Percentiles rank a stretch among this genome's conserved stretches.
Conservation (phyloP, 53 echinoderm and acorn worm species). For the Crossaster papposus region DNA sequence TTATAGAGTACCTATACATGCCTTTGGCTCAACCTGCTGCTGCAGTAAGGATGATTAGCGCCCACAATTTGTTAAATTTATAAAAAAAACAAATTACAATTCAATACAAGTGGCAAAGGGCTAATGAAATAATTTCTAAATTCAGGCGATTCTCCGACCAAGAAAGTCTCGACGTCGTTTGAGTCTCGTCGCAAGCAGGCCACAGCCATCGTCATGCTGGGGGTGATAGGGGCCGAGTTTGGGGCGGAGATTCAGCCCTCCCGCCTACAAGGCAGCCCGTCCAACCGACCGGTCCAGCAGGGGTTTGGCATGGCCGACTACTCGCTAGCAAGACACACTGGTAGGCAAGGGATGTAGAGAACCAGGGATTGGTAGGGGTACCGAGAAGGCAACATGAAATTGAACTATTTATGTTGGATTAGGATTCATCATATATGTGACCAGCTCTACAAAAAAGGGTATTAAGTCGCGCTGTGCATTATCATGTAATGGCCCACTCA, state of each 20-base stretch:
- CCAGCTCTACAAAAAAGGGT: no score
- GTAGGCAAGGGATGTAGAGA: slow-evolving; percentile 36
- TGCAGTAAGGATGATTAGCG: no score
- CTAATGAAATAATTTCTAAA: not conserved
- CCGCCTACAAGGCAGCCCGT: slow-evolving; percentile 67
- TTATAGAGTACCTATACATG: no score
- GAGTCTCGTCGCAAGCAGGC: slow-evolving; percentile 98
- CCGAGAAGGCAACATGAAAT: not conserved
- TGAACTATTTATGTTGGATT: not conserved
- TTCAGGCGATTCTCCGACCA: slow-evolving; percentile 91
- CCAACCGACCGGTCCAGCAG: slow-evolving; percentile 81
- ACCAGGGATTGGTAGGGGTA: not conserved
- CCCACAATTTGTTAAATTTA: no score
- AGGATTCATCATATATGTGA: not conserved
- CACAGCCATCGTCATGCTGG: slow-evolving; percentile 98
- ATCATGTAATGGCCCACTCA: no score
- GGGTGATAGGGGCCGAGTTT: slow-evolving; percentile 98
- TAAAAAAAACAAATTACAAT: no score
- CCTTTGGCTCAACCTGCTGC: no score
- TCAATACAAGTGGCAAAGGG: no score
- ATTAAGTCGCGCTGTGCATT: no score
- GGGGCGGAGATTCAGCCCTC: slow-evolving; percentile 98
- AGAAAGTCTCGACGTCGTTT: slow-evolving; percentile 91
- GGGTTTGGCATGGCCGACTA: slow-evolving; percentile 94
- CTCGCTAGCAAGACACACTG: slow-evolving; percentile 98